phyloP scores from a whole-genome alignment of 2,797 vertebrate species.

The Pantherophis vulpinus region DNA sequence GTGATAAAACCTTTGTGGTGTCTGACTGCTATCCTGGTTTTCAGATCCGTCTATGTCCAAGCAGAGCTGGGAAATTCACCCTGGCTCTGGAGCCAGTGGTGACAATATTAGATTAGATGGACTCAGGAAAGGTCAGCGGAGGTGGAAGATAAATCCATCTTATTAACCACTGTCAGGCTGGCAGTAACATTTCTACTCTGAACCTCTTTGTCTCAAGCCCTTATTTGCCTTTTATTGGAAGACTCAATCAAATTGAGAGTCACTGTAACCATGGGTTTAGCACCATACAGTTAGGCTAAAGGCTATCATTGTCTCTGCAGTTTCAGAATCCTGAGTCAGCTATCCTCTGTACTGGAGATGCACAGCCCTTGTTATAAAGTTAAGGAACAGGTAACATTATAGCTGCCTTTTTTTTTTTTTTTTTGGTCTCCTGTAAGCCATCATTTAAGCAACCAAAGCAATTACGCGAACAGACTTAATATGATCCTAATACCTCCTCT shows the following conservation, averaged over 20 bases:
- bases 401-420: constrained; percentile 44
- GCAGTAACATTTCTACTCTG: not conserved
- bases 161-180: not conserved
- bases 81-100: not conserved
- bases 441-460: constrained; percentile 53
- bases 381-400: constrained; percentile 50
- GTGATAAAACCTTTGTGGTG: not conserved
- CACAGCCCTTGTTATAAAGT: constrained; percentile 38
- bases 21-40: no score
- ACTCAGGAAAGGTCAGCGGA: not conserved
- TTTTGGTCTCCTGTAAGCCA: constrained; percentile 41
- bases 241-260: not conserved
- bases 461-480: constrained; percentile 53
- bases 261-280: not conserved
- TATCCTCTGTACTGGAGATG: constrained; percentile 3
- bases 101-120: not conserved
- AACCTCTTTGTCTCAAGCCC: not conserved
- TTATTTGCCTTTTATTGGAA: not conserved
- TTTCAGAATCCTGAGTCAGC: not conserved
- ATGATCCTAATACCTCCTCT: constrained; percentile 43
- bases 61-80: not conserved
- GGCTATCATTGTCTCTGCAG: not conserved
- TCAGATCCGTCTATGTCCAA: not conserved
- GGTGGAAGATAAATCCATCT: not conserved
- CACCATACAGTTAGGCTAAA: not conserved